phyloP scores from a whole-genome alignment of 2,888 invertebrate species.

The Hyles lineata region DNA sequence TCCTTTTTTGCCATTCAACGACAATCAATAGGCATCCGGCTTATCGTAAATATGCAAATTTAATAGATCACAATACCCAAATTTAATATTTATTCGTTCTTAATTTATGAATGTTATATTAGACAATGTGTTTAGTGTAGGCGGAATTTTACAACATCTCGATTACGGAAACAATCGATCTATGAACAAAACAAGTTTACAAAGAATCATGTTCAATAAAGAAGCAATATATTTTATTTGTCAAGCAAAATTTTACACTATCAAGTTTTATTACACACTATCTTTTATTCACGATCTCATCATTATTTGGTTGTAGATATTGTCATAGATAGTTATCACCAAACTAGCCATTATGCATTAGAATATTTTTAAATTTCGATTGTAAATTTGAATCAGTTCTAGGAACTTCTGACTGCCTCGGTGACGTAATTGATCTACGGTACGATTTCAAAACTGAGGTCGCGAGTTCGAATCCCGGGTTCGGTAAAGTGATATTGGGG shows the following conservation, averaged over 20 bases:
- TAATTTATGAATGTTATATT: slow-evolving; percentile 28
- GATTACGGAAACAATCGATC: slow-evolving; percentile 37
- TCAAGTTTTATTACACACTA: slow-evolving; percentile 21
- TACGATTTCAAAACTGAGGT: too few species aligned
- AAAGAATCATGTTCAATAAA: slow-evolving; percentile 30
- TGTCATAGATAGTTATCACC: too few species aligned
- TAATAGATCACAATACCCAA: slow-evolving; percentile 17
- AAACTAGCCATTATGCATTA: too few species aligned
- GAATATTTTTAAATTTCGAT: too few species aligned
- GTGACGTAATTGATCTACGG: too few species aligned
- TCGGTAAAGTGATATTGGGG: too few species aligned
- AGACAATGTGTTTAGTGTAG: slow-evolving; percentile 37
- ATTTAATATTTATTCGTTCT: slow-evolving; percentile 18
- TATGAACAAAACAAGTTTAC: slow-evolving; percentile 35
- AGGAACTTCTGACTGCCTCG: too few species aligned
- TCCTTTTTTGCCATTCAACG: slow-evolving; percentile 13
- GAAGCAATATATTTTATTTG: slow-evolving; percentile 33
- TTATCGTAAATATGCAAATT: slow-evolving; percentile 22
- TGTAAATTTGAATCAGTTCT: too few species aligned
- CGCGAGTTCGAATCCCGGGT: too few species aligned
- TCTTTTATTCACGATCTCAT: not conserved
- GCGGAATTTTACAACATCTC: slow-evolving; percentile 38
- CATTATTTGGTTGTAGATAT: too few species aligned
- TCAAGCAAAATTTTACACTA: slow-evolving; percentile 32
- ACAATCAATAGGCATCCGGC: slow-evolving; percentile 24